Conservation (phyloP, 1,140 invertebrate species). For the Geopemphigus sp. region DNA sequence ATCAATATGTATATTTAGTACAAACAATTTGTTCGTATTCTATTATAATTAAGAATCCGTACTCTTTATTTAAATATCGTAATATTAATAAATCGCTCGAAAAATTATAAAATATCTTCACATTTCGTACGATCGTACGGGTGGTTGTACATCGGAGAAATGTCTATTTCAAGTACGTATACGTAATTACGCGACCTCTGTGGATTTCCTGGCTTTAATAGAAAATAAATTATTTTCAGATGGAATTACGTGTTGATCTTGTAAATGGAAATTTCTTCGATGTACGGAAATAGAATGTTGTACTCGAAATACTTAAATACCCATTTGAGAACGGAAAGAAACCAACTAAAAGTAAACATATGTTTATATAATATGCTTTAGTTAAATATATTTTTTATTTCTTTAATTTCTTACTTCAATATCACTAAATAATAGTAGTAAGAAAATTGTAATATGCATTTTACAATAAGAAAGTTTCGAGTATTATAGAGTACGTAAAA, state of each 20-base stretch:
- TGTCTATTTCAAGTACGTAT: background rate
- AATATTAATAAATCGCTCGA: background rate
- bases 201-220: background rate
- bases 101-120: background rate
- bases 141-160: background rate
- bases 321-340: background rate
- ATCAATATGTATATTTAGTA: too few species aligned
- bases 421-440: too few species aligned
- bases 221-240: conserved; percentile 4
- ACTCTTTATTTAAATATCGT: too few species aligned
- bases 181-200: background rate
- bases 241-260: background rate
- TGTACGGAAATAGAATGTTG: too few species aligned
- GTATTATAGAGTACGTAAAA: too few species aligned
- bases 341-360: too few species aligned
- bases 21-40: too few species aligned
- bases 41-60: too few species aligned
- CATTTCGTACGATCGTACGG: background rate
- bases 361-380: too few species aligned
- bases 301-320: too few species aligned
- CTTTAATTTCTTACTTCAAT: too few species aligned
- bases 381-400: too few species aligned
- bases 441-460: background rate
- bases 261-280: background rate
- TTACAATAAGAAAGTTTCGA: background rate